phyloP scores from a whole-genome alignment of 1,140 invertebrate genomes.

The Chrysomallon squamiferum region DNA sequence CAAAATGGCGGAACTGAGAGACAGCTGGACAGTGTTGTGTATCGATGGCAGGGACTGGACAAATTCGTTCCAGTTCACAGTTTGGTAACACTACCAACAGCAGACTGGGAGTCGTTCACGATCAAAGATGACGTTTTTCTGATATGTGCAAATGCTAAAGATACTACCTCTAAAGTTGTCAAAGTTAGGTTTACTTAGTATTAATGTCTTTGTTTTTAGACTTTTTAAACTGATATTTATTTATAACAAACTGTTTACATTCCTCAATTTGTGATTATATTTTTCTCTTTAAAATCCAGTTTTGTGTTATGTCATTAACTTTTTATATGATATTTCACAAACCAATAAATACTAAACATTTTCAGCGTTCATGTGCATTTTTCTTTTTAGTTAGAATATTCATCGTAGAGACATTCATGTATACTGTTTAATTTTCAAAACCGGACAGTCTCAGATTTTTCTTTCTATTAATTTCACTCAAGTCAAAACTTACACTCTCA shows the following conservation, averaged over 20 bases:
- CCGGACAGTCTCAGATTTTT: too few relatives aligned
- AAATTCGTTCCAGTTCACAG: constrained; percentile 56
- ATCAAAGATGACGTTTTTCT: constrained; percentile 45
- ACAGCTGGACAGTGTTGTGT: constrained; percentile 41
- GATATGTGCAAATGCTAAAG: constrained; percentile 54
- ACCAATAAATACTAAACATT: too few relatives aligned
- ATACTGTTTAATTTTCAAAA: too few relatives aligned
- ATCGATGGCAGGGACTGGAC: constrained; percentile 59
- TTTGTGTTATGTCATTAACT: not conserved
- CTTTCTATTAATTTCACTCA: too few relatives aligned
- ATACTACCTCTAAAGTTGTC: constrained; percentile 46
- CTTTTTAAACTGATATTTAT: not conserved
- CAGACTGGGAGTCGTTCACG: constrained; percentile 57
- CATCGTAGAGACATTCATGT: too few relatives aligned
- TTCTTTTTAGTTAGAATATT: too few relatives aligned
- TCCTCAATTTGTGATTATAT: not conserved
- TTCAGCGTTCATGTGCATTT: too few relatives aligned
- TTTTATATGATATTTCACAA: not conserved
- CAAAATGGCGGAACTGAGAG: constrained; percentile 45
- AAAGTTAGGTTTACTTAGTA: constrained; percentile 42
- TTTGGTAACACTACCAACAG: constrained; percentile 47
- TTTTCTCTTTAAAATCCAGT: not conserved
- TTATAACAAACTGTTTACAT: not conserved
- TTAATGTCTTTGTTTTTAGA: too few relatives aligned
- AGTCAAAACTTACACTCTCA: too few relatives aligned